Conservation (phyloP, 2,113 vertebrate genomes). For the Odontesthes bonariensis region DNA sequence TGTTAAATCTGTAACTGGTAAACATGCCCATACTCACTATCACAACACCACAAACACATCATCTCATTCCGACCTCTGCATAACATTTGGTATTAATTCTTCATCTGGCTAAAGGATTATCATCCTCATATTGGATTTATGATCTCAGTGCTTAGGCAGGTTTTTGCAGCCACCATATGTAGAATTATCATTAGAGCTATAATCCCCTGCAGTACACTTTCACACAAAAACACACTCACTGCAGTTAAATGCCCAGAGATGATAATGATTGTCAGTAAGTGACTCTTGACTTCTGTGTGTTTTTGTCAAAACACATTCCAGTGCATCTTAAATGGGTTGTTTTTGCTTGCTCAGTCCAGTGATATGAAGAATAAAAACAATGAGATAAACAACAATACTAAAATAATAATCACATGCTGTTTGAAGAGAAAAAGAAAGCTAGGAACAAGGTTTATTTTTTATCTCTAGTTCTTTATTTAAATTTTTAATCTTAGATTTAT, state of each 20-base stretch:
- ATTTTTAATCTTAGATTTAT: no score
- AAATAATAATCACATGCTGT: slow-evolving; percentile 32
- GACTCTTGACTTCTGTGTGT: slow-evolving; percentile 19
- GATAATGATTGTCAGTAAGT: slow-evolving; percentile 55
- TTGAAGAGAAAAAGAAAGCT: slow-evolving; percentile 14
- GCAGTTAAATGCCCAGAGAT: slow-evolving; percentile 47
- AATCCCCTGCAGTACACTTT: slow-evolving; percentile 70
- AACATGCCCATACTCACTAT: slow-evolving; percentile 25
- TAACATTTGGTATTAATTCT: slow-evolving; percentile 80
- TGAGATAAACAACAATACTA: slow-evolving; percentile 20
- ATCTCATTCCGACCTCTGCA: slow-evolving; percentile 56
- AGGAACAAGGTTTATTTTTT: slow-evolving; percentile 6
- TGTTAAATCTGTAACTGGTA: slow-evolving; percentile 4
- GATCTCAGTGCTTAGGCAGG: slow-evolving; percentile 80
- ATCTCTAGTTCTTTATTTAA: background rate
- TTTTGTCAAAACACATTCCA: slow-evolving; percentile 42
- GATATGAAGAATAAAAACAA: slow-evolving; percentile 49
- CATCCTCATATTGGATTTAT: slow-evolving; percentile 83
- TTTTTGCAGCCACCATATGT: slow-evolving; percentile 84
- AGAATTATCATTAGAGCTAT: slow-evolving; percentile 82
- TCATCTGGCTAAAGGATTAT: slow-evolving; percentile 83
- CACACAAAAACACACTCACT: slow-evolving; percentile 43
- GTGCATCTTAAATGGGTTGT: slow-evolving; percentile 16
- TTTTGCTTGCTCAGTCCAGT: slow-evolving; percentile 9
- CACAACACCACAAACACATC: slow-evolving; percentile 47